These are phyloP conservation scores for Euleptes europaea DNA, from an alignment of 2,113 vertebrate species.

Conservation along the genomic window DNA sequence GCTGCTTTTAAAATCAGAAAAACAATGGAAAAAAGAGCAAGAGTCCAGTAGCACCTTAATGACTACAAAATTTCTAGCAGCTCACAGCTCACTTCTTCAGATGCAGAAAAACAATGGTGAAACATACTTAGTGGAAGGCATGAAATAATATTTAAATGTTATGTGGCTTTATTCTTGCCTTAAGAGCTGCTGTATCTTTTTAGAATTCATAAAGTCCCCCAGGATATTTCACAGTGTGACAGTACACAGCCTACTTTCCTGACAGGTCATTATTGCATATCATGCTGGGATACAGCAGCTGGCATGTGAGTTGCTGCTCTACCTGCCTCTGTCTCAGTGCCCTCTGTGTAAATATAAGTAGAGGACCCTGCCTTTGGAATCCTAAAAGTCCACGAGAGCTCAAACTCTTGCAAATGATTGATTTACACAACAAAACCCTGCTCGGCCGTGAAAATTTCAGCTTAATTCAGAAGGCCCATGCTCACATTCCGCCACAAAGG, in stretches of 20 bases:
- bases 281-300: constrained; percentile 70
- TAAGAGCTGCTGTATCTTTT: constrained; percentile 71
- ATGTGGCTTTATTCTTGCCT: constrained; percentile 69
- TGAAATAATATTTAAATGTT: constrained; percentile 76
- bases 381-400: constrained; percentile 48
- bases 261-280: constrained; percentile 86
- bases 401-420: constrained; percentile 42
- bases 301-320: constrained; percentile 30
- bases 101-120: constrained; percentile 27
- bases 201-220: constrained; percentile 80
- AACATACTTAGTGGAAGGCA: constrained; percentile 36
- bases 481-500: constrained; percentile 35
- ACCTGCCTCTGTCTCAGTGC: constrained; percentile 12
- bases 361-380: constrained; percentile 50
- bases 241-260: constrained; percentile 72
- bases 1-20: constrained; percentile 45
- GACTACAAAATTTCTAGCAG: too few relatives aligned
- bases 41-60: too few relatives aligned
- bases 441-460: constrained; percentile 14
- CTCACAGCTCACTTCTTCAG: too few relatives aligned
- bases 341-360: constrained; percentile 42
- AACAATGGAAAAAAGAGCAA: constrained; percentile 33
- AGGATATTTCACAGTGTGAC: constrained; percentile 78
- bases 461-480: constrained; percentile 31
- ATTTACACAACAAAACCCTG: constrained; percentile 50